These are phyloP conservation scores for Venturia canescens DNA, from an alignment of 1,140 invertebrate species.

Conservation along the genomic window DNA sequence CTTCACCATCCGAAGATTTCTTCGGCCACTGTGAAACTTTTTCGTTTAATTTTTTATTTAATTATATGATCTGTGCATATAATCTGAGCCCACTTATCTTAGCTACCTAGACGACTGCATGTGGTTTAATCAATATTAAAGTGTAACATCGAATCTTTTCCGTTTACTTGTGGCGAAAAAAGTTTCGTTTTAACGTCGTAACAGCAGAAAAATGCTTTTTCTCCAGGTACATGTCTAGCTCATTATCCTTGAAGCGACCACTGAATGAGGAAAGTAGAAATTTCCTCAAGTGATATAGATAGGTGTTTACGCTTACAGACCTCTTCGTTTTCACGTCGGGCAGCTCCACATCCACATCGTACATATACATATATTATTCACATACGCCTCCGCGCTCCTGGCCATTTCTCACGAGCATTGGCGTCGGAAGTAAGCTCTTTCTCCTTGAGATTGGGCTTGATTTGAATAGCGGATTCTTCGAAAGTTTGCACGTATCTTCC, in stretches of 20 bases:
- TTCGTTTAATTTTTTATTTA: too few species aligned
- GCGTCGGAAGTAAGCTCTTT: conserved; percentile 47
- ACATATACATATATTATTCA: conserved; percentile 29
- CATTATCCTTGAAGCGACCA: background rate
- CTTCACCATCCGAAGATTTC: too few species aligned
- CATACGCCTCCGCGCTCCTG: conserved; percentile 46
- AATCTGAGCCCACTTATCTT: too few species aligned
- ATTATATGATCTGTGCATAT: too few species aligned
- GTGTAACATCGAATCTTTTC: background rate
- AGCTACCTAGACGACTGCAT: too few species aligned
- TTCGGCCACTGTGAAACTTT: too few species aligned
- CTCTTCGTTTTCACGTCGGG: conserved; percentile 61
- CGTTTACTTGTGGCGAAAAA: background rate
- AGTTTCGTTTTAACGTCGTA: background rate
- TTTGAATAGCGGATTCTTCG: background rate
- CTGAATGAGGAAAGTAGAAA: background rate
- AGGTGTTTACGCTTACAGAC: conserved; percentile 50
- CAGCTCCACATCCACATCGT: conserved; percentile 42
- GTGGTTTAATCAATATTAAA: background rate
- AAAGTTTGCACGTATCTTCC: too few species aligned
- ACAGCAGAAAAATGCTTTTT: background rate
- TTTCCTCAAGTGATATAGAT: conserved; percentile 40
- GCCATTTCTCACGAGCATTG: conserved; percentile 60
- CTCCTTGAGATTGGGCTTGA: conserved; percentile 13
- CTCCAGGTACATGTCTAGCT: background rate